Percentiles rank a stretch among this genome's conserved stretches.
phyloP scores from a whole-genome alignment of 2,797 vertebrate genomes.

The Gymnoscopelus microlampas region DNA sequence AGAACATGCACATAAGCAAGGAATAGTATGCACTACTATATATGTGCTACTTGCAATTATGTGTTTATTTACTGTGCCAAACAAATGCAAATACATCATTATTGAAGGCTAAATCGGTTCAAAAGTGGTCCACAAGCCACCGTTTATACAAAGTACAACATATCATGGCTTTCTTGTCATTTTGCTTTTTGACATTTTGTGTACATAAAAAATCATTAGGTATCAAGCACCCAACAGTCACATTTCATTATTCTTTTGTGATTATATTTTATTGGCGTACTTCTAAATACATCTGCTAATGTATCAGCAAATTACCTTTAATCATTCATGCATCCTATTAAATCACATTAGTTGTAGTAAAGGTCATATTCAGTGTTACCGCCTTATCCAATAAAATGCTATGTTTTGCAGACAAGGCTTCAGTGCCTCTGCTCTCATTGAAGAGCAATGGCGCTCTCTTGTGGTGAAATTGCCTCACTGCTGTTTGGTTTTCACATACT shows the following conservation, averaged over 20 bases:
- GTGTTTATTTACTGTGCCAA: too few species aligned
- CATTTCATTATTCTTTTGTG: too few species aligned
- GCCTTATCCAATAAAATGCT: not conserved
- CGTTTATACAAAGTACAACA: too few species aligned
- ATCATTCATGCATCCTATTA: not conserved
- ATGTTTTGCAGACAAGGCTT: not conserved
- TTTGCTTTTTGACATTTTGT: too few species aligned
- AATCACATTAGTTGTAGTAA: not conserved
- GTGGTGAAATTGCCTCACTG: constrained; percentile 52
- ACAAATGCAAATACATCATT: too few species aligned
- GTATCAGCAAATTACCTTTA: not conserved
- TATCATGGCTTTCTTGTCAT: too few species aligned
- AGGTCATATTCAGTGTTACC: not conserved
- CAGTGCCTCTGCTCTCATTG: constrained; percentile 3
- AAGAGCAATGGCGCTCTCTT: constrained; percentile 69
- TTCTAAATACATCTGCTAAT: not conserved
- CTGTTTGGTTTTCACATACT: constrained; percentile 15
- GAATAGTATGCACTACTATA: too few species aligned
- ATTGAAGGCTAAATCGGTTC: too few species aligned
- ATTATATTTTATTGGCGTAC: not conserved
- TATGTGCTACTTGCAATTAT: too few species aligned
- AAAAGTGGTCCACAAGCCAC: too few species aligned
- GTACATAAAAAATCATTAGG: too few species aligned
- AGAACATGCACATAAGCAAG: constrained; percentile 41
- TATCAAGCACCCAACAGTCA: too few species aligned